phyloP scores from a whole-genome alignment of 2,113 vertebrate genomes.

The Prietella phreatophila region DNA sequence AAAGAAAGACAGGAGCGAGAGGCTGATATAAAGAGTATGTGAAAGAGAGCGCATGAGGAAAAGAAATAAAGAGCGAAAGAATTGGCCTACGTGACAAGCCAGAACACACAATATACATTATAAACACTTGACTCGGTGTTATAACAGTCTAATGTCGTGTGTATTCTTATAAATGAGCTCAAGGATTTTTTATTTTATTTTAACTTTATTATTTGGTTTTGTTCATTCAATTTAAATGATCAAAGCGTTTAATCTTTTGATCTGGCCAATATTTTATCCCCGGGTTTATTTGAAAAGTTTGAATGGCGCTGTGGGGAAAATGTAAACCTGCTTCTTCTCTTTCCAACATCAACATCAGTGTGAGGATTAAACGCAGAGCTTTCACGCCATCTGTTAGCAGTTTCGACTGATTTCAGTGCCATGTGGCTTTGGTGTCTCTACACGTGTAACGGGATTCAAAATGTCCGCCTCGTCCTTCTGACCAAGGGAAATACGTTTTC shows the following conservation, averaged over 20 bases:
- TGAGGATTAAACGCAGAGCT: neutral
- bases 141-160: neutral
- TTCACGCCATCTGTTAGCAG: neutral
- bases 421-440: neutral
- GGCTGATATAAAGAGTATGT: neutral
- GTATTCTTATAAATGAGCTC: neutral
- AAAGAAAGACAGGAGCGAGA: neutral
- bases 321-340: neutral
- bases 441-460: neutral
- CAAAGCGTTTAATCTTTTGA: neutral
- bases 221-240: neutral
- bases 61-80: neutral
- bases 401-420: neutral
- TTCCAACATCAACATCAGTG: neutral
- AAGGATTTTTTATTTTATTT: neutral
- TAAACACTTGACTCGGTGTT: neutral
- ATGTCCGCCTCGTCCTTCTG: neutral
- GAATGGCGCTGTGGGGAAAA: neutral
- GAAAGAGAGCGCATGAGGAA: neutral
- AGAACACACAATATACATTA: neutral
- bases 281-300: neutral
- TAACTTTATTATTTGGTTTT: neutral
- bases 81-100: neutral
- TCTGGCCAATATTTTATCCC: neutral
- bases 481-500: neutral